phyloP scores from a whole-genome alignment of 2,888 invertebrate genomes.

The Pristionchus exspectatus region DNA sequence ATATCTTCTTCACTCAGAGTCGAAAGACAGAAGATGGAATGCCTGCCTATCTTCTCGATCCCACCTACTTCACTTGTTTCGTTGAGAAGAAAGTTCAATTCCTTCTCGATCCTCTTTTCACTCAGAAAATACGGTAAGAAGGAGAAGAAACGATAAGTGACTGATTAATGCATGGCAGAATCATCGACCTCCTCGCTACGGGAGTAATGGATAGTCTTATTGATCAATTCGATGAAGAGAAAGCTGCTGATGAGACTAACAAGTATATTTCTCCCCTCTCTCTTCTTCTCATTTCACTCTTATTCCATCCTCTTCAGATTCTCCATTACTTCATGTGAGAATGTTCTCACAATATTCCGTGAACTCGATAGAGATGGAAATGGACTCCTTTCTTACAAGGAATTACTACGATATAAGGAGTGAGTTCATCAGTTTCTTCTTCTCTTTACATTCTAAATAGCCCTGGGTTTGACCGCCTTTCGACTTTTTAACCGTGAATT shows the following conservation, averaged over 20 bases:
- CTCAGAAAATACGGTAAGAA: slow-evolving; percentile 43
- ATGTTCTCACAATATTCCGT: background rate
- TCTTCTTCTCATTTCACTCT: background rate
- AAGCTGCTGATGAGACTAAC: background rate
- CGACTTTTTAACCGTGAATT: background rate
- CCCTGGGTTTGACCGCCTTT: too few species aligned
- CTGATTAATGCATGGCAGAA: background rate
- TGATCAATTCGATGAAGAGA: background rate
- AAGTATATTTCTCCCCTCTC: background rate
- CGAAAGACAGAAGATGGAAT: background rate
- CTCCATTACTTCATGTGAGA: background rate
- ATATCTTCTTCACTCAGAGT: background rate
- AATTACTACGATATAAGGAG: slow-evolving; percentile 16
- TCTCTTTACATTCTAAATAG: background rate
- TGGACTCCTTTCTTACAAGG: slow-evolving; percentile 17
- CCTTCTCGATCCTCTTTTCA: slow-evolving; percentile 48
- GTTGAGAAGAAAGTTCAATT: slow-evolving; percentile 47
- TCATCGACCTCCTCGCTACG: slow-evolving; percentile 3
- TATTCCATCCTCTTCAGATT: background rate
- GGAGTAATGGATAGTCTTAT: slow-evolving; percentile 33
- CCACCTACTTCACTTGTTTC: slow-evolving; percentile 22
- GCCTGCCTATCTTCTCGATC: background rate
- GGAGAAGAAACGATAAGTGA: background rate
- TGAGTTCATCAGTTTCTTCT: background rate
- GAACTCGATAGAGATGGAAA: background rate